Evolutionary conservation across 1,140 invertebrate species (phyloP).

Genomic region (Cotesia glomerata): DNA sequence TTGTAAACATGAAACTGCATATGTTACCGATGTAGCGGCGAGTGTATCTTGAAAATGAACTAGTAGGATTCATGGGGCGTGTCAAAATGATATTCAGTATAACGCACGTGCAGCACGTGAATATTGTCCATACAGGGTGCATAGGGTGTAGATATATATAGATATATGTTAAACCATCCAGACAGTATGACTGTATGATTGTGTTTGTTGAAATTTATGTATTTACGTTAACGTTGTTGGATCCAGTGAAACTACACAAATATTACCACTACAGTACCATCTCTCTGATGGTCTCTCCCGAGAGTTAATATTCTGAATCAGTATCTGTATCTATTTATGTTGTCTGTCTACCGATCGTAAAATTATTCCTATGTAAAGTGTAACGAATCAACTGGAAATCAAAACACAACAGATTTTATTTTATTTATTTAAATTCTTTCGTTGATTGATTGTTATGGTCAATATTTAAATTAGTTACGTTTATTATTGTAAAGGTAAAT

Average conservation of each 20-base stretch:
- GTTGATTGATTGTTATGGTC: too few relatives aligned
- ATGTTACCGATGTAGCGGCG: not conserved
- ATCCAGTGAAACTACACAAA: not conserved
- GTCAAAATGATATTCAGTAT: not conserved
- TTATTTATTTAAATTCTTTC: too few relatives aligned
- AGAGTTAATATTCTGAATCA: too few relatives aligned
- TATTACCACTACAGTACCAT: not conserved
- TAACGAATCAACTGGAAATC: too few relatives aligned
- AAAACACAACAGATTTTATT: too few relatives aligned
- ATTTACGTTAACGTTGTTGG: not conserved
- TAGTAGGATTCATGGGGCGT: not conserved
- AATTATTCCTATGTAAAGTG: too few relatives aligned
- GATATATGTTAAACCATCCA: not conserved
- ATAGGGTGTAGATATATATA: not conserved
- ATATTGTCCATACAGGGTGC: not conserved
- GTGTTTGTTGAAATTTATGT: conserved; percentile 6
- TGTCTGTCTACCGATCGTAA: too few relatives aligned
- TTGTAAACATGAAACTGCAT: not conserved
- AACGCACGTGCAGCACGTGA: not conserved
- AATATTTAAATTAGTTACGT: too few relatives aligned
- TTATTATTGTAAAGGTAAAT: too few relatives aligned
- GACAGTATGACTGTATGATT: not conserved
- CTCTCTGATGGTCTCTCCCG: too few relatives aligned
- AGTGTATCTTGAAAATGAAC: not conserved
- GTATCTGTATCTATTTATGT: too few relatives aligned